A percentile compares a stretch with the other conserved stretches of the same genome.
phyloP scores from a whole-genome alignment of 1,140 invertebrate genomes.

The Mactra quadrangularis region DNA sequence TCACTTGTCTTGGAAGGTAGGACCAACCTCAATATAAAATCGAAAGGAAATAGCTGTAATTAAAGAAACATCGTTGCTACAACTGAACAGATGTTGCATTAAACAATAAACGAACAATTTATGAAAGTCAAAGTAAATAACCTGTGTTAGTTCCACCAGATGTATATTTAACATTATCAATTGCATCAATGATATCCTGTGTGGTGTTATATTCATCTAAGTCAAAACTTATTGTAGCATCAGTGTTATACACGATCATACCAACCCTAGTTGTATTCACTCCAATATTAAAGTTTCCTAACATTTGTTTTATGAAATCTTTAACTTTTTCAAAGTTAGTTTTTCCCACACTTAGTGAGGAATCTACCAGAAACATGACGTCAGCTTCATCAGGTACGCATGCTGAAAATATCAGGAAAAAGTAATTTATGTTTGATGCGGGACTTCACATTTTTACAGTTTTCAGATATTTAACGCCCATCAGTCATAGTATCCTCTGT shows the following conservation, averaged over 20 bases:
- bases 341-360: slow-evolving; percentile 65
- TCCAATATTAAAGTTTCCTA: slow-evolving; percentile 57
- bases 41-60: too few species aligned
- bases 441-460: too few species aligned
- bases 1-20: too few species aligned
- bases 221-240: slow-evolving; percentile 61
- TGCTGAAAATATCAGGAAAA: not conserved
- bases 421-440: too few species aligned
- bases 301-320: slow-evolving; percentile 60
- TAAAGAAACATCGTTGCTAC: too few species aligned
- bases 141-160: slow-evolving; percentile 65
- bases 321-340: slow-evolving; percentile 63
- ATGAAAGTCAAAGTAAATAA: too few species aligned
- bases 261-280: slow-evolving; percentile 31
- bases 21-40: too few species aligned
- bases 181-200: slow-evolving; percentile 44
- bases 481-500: too few species aligned
- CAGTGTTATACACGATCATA: slow-evolving; percentile 34
- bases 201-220: slow-evolving; percentile 60
- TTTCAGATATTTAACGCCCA: too few species aligned
- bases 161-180: slow-evolving; percentile 64
- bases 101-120: too few species aligned
- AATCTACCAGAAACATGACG: slow-evolving; percentile 69
- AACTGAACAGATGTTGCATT: too few species aligned
- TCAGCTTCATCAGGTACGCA: slow-evolving; percentile 64